Base-by-base conservation (phyloP, 1,140 invertebrate species). In the Physella acuta region DNA sequence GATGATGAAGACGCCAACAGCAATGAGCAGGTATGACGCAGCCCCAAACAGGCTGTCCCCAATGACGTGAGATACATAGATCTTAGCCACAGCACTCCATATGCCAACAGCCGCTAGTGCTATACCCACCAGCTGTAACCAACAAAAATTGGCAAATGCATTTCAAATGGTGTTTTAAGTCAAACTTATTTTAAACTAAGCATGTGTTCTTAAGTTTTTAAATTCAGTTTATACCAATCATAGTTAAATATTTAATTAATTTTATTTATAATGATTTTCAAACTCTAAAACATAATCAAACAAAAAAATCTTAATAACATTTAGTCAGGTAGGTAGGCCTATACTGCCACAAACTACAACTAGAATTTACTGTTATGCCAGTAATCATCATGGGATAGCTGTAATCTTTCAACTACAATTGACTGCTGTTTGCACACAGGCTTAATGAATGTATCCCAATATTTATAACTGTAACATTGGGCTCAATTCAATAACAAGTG, bases 11-110 rank as follows among this genome's bases (percentile, higher is more conserved):
- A 68, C 58, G 14, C 74, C 78, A 44, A 51, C 58, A 34, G 71
- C 58, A n/a, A 79, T 70, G 55, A 76, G 34, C 49, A 79, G 17
- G 63, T 77, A 77, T 17, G 74, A 70, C 14, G 78, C 74, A 5
- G 73, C 69, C 16, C 55, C 52, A 67, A 74, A 77, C 28, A 75
- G 53, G 0, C 60, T 56, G 31, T 68, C 73, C 4, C 78, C 78
- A 56, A 79, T 71, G 17, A 79, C 73, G 26, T 65, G 39, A 20
- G 76, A 73, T 16, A 79, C 58, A 62, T 73, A 79, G n/a, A 77
- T 56, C 58, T 77, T 77, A 55, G 73, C 71, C 20, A 71, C 72
- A 5, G 74, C 72, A 17, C 71, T 74, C 78, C 78, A 79, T 62
- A 78, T 71, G 26, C 75, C 76, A 51, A 79, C 64, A 24, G 61